phyloP scores from a whole-genome alignment of 2,888 invertebrate species.

The Clunio marinus region DNA sequence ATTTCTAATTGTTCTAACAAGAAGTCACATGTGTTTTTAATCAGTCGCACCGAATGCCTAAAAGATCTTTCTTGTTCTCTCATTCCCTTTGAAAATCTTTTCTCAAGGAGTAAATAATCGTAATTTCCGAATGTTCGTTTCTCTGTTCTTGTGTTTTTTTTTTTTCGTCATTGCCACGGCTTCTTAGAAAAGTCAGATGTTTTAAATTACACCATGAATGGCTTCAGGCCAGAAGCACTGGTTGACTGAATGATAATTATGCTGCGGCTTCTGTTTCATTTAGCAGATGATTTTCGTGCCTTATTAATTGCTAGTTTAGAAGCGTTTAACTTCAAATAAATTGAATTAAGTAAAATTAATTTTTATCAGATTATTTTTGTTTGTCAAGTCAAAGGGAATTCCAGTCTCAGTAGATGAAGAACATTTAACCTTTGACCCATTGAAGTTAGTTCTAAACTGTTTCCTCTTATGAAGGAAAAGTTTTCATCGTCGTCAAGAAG shows the following conservation, averaged over 20 bases:
- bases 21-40: conserved; percentile 39
- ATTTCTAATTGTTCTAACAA: conserved; percentile 39
- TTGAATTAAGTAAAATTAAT: no score
- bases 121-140: background rate
- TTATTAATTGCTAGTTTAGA: no score
- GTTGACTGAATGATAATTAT: conserved; percentile 20
- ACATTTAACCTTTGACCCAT: no score
- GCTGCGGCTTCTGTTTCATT: conserved; percentile 31
- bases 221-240: background rate
- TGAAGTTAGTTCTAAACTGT: no score
- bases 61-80: background rate
- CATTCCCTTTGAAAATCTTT: background rate
- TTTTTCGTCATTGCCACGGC: background rate
- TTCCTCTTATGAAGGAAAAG: no score
- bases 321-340: no score
- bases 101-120: background rate
- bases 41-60: conserved; percentile 29
- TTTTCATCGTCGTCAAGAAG: no score
- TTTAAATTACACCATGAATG: conserved; percentile 10
- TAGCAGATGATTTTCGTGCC: conserved; percentile 32
- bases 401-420: no score
- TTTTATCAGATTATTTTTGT: no score
- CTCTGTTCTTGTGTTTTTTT: conserved; percentile 5
- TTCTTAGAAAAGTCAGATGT: conserved; percentile 15
- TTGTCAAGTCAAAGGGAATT: no score